Evolutionary conservation across 2,888 invertebrate species (phyloP).

Genomic region (Zaprionus bogoriensis): DNA sequence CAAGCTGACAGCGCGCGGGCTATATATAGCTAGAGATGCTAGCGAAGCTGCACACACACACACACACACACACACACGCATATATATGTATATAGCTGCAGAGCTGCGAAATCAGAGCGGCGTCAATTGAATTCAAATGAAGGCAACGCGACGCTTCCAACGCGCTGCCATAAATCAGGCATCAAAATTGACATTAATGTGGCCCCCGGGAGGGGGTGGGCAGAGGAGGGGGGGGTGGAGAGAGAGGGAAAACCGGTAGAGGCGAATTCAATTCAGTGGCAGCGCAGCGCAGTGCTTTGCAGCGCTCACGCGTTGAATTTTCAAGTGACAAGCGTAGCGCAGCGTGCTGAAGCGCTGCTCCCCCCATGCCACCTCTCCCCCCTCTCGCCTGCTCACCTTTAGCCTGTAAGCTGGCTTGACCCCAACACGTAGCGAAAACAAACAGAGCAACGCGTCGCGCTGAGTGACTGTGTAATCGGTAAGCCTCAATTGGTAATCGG

Average conservation of each 20-base stretch:
- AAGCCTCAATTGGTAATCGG: slow-evolving; percentile 7
- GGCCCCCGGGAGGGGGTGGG: slow-evolving; percentile 29
- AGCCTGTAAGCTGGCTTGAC: no score
- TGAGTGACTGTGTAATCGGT: slow-evolving; percentile 43
- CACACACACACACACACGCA: no score
- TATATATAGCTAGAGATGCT: slow-evolving; percentile 5
- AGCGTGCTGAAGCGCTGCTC: not conserved
- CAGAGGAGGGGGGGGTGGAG: not conserved
- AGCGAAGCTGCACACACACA: not conserved
- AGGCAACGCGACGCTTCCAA: slow-evolving; percentile 53
- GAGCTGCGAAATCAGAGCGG: slow-evolving; percentile 49
- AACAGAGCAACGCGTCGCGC: slow-evolving; percentile 31
- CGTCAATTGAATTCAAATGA: slow-evolving; percentile 76
- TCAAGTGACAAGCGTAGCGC: slow-evolving; percentile 64
- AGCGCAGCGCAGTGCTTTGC: slow-evolving; percentile 24
- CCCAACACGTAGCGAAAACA: no score
- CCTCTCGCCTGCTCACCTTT: not conserved
- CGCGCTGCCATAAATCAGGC: slow-evolving; percentile 72
- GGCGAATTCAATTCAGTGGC: slow-evolving; percentile 64
- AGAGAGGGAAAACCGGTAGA: not conserved
- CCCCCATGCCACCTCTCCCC: not conserved
- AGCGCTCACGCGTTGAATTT: slow-evolving; percentile 74
- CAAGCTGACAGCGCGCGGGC: slow-evolving; percentile 13
- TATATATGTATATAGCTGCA: no score
- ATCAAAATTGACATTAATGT: slow-evolving; percentile 77